Conservation (phyloP, 2,113 vertebrate species). For the Polypterus senegalus region DNA sequence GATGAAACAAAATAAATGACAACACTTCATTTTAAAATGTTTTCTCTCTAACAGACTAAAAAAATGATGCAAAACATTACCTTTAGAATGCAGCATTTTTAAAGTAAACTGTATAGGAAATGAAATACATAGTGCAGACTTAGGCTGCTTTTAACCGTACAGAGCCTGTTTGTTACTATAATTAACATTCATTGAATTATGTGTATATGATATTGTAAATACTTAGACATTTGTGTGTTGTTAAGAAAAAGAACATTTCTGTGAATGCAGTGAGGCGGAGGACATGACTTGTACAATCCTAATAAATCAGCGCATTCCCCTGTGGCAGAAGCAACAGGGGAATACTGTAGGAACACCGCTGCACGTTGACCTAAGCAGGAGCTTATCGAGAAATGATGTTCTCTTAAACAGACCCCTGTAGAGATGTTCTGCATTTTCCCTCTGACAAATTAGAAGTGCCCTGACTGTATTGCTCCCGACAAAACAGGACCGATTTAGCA, state of each 20-base stretch:
- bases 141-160: too few species aligned
- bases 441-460: slow-evolving; percentile 68
- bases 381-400: slow-evolving; percentile 72
- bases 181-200: slow-evolving; percentile 12
- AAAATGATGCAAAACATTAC: too few species aligned
- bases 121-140: too few species aligned
- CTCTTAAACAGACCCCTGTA: slow-evolving; percentile 69
- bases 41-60: too few species aligned
- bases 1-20: too few species aligned
- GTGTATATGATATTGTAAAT: slow-evolving; percentile 29
- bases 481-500: slow-evolving; percentile 69
- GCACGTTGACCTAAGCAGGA: slow-evolving; percentile 56
- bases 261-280: slow-evolving; percentile 69
- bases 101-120: too few species aligned
- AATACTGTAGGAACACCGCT: slow-evolving; percentile 45
- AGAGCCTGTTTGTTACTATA: too few species aligned
- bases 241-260: slow-evolving; percentile 44
- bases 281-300: slow-evolving; percentile 69
- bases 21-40: too few species aligned
- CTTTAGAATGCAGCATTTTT: too few species aligned
- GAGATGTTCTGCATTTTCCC: slow-evolving; percentile 54
- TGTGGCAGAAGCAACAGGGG: slow-evolving; percentile 74
- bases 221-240: slow-evolving; percentile 29
- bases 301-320: slow-evolving; percentile 85
- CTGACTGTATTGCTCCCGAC: slow-evolving; percentile 54